Evolutionary conservation across 2,888 invertebrate genomes (phyloP).

Genomic region (Trichopria drosophilae): DNA sequence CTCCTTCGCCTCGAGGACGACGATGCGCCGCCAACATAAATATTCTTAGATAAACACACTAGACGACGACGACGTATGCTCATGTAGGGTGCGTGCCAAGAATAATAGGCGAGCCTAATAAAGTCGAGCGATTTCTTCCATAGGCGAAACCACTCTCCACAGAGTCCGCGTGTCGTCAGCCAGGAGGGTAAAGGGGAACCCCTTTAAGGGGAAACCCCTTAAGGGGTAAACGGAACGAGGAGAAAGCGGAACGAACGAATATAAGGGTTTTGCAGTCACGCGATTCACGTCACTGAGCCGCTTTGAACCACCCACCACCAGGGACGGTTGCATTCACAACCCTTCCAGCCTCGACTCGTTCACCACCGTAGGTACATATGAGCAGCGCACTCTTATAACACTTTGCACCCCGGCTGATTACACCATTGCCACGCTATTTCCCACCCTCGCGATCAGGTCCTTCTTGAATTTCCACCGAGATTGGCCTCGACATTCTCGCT

Average conservation of each 20-base stretch:
- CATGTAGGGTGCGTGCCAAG: conserved; percentile 30
- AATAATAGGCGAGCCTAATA: not conserved
- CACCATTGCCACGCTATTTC: not conserved
- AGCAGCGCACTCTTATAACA: conserved; percentile 27
- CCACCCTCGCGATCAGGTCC: conserved; percentile 9
- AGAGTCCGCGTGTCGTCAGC: too few relatives aligned
- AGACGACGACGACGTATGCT: conserved; percentile 31
- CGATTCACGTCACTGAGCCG: conserved; percentile 51
- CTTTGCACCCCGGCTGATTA: conserved; percentile 19
- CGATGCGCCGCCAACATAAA: conserved; percentile 42
- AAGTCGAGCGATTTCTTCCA: conserved; percentile 4
- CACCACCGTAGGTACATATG: too few relatives aligned
- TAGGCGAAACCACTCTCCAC: too few relatives aligned
- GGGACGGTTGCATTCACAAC: conserved; percentile 9
- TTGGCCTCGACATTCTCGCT: conserved; percentile 33
- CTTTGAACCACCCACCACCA: conserved; percentile 44
- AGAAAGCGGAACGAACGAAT: conserved; percentile 22
- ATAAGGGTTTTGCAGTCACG: conserved; percentile 44
- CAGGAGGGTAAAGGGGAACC: too few relatives aligned
- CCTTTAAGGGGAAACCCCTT: conserved; percentile 18
- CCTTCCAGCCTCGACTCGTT: not conserved
- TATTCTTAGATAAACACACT: conserved; percentile 44
- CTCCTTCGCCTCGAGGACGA: conserved; percentile 1
- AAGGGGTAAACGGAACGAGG: conserved; percentile 5
- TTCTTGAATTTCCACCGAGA: conserved; percentile 41